Percentiles rank a stretch among this genome's conserved stretches.
Conservation (phyloP, 1,140 invertebrate species). For the Hycleus phaleratus region DNA sequence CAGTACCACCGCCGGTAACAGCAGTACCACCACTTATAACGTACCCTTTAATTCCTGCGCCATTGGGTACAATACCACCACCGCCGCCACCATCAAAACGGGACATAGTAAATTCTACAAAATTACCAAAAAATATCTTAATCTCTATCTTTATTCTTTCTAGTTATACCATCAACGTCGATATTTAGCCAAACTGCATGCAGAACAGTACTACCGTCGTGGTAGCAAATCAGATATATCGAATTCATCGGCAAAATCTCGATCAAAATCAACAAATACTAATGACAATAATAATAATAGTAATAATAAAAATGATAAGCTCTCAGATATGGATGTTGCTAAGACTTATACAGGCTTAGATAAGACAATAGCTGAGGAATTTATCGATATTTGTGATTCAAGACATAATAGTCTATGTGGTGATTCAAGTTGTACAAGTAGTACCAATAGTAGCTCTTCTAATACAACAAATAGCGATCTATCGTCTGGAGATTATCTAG, state of each 20-base stretch:
- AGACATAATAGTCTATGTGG: slow-evolving; percentile 41
- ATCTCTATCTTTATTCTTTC: not conserved
- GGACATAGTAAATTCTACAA: slow-evolving; percentile 7
- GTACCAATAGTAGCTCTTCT: slow-evolving; percentile 16
- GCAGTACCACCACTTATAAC: slow-evolving; percentile 12
- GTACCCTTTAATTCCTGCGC: slow-evolving; percentile 36
- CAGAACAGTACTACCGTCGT: too few species aligned
- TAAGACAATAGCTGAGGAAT: slow-evolving; percentile 55
- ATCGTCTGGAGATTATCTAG: slow-evolving; percentile 29
- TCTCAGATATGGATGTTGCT: slow-evolving; percentile 48
- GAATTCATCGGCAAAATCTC: not conserved
- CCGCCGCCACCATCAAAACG: slow-evolving; percentile 27
- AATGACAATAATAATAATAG: too few species aligned
- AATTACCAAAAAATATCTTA: not conserved
- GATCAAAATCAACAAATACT: slow-evolving; percentile 18
- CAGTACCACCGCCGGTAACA: slow-evolving; percentile 5
- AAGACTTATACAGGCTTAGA: slow-evolving; percentile 56
- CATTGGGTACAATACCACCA: slow-evolving; percentile 35
- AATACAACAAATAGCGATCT: slow-evolving; percentile 27
- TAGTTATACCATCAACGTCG: not conserved
- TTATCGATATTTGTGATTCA: slow-evolving; percentile 52
- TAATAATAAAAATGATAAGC: slow-evolving; percentile 24
- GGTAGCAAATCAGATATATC: not conserved
- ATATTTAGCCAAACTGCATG: not conserved
- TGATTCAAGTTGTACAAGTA: slow-evolving; percentile 25